A percentile compares a stretch with the other conserved stretches of the same genome.
Conservation (phyloP, 1,140 invertebrate species). For the Whitmania pigra region DNA sequence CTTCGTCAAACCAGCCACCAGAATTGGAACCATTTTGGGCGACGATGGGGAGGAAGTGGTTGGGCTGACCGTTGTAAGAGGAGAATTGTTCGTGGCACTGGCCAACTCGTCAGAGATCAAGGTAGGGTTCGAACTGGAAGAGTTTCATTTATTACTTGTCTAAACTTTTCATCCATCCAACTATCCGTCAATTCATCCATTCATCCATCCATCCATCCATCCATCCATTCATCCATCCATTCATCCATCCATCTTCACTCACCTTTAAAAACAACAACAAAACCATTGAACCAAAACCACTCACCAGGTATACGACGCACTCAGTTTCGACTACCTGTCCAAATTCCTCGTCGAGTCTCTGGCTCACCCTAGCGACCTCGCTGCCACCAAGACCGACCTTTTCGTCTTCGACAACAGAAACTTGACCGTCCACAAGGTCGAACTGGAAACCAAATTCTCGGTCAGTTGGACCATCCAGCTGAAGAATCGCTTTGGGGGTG, state of each 20-base stretch:
- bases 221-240: no score
- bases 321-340: not conserved
- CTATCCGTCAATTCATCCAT: no score
- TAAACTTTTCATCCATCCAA: no score
- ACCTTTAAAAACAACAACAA: not conserved
- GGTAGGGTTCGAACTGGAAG: not conserved
- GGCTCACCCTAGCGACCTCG: not conserved
- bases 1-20: slow-evolving; percentile 1
- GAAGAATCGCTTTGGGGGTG: not conserved
- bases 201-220: no score
- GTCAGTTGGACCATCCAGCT: slow-evolving; percentile 6
- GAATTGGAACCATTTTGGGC: not conserved
- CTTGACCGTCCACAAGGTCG: not conserved
- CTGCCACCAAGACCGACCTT: slow-evolving; percentile 7
- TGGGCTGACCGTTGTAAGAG: not conserved
- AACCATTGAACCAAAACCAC: not conserved
- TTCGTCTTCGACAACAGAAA: slow-evolving; percentile 9
- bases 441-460: not conserved
- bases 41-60: not conserved
- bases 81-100: not conserved
- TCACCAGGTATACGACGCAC: not conserved
- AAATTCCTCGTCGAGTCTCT: not conserved
- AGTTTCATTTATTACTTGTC: no score
- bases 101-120: slow-evolving; percentile 8
- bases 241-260: no score